Evolutionary conservation across 2,113 vertebrate genomes (phyloP).

Genomic region (Myiozetetes cayanensis): DNA sequence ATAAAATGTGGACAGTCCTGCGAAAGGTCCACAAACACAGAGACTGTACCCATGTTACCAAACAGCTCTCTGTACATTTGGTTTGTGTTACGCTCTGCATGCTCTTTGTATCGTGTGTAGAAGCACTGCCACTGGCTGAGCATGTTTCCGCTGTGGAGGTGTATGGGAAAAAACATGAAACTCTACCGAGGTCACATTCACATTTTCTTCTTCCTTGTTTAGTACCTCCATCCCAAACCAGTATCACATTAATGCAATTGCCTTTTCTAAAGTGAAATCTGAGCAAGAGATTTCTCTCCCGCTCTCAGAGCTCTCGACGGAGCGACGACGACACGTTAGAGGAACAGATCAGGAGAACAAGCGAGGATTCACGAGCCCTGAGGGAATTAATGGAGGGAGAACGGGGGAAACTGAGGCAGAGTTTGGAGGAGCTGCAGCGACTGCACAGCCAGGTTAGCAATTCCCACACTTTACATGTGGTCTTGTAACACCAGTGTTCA

Average conservation of each 20-base stretch:
- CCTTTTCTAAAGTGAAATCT: constrained; percentile 10
- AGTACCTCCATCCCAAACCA: neutral
- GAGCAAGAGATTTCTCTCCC: constrained; percentile 26
- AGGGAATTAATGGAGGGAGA: constrained; percentile 89
- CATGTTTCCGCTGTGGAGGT: neutral
- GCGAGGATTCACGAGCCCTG: constrained; percentile 87
- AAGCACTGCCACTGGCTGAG: neutral
- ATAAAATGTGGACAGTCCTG: neutral
- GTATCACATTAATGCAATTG: neutral
- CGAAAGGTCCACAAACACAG: neutral
- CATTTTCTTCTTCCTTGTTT: neutral
- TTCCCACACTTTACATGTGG: neutral
- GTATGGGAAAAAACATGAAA: neutral
- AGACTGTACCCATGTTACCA: neutral
- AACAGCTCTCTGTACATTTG: neutral
- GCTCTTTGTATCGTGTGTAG: neutral
- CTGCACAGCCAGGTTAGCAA: constrained; percentile 91
- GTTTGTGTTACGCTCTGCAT: neutral
- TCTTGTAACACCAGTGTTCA: neutral
- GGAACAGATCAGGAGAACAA: constrained; percentile 91
- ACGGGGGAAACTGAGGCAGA: constrained; percentile 83
- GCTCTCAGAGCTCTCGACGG: constrained; percentile 84
- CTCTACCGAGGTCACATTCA: neutral
- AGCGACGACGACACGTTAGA: constrained; percentile 94
- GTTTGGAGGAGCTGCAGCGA: constrained; percentile 85